Base-by-base conservation (phyloP, 2,888 invertebrate genomes). In the Caenorhabditis virilis region DNA sequence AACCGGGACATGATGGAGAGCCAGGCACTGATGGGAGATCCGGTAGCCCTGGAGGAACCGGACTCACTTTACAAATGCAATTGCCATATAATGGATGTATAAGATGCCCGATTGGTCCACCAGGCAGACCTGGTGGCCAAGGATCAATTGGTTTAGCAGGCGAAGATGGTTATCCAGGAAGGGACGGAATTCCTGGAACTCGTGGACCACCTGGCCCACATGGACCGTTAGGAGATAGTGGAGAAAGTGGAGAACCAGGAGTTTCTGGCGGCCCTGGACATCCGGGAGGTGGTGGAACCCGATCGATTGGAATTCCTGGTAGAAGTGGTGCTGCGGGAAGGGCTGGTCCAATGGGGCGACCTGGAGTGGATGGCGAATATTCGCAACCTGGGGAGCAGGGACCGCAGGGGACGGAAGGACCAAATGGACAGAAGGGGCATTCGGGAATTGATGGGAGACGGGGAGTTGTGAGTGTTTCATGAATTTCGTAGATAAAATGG, bases 21-120 rank as follows among this genome's bases (percentile, higher is more conserved):
- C 54, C 50, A 27, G 64, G 64, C 7, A 42, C 27, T 13, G 30
- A 36, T 23, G 64, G 64, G 23, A 35, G 41, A 2, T 54, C 64
- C 1, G 64, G 64, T 26, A 54, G 50, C 25, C 50, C 58, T 2
- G 64, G 64, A 41, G 64, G 50, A 13, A 27, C 23, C 23, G 64
- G 64, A 22, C 41, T 50, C 1, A 46, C 50, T 6, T 54, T 64
- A 11, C 42, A 57, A 5, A 58, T 64, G 50, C 45, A 50, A 16
- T 51, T 54, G 1, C 58, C 58, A 16, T 64, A 64, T 22, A 64
- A 64, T 18, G 64, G 58, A 23, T 64, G 64, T 33, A 64, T 58
- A 18, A 49, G 22, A 42, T 64, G 64, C 43, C 64, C 64, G 30
- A 42, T 47, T 48, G 64, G 64, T 25, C 42, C 47, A 13, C 22